Percentiles rank a stretch among this genome's conserved stretches.
These are phyloP conservation scores for Zosterops lateralis DNA, from an alignment of 2,113 vertebrate species.

Conservation along the genomic window DNA sequence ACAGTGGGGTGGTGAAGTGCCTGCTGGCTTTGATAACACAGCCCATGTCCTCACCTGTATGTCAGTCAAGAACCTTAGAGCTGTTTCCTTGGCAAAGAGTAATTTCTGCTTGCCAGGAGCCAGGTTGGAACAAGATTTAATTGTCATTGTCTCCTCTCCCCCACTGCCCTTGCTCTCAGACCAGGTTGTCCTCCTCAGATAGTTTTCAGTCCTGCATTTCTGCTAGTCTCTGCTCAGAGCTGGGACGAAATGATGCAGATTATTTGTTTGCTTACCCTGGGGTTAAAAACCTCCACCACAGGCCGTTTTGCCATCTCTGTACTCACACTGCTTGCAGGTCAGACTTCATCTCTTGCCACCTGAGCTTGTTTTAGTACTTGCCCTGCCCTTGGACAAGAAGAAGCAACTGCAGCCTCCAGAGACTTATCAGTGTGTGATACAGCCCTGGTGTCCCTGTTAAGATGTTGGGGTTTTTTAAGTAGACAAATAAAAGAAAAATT, in stretches of 20 bases:
- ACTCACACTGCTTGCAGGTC: not conserved
- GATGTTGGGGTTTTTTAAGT: not conserved
- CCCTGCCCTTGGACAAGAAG: not conserved
- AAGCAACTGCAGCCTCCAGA: not conserved
- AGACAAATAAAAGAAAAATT: not conserved
- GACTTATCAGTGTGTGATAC: not conserved
- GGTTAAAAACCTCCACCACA: accelerated
- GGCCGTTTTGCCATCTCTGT: accelerated
- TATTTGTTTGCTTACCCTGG: not conserved
- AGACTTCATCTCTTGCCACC: not conserved
- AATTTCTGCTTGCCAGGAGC: not conserved
- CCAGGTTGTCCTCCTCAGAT: not conserved
- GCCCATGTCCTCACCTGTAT: not conserved
- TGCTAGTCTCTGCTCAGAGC: not conserved
- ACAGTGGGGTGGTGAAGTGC: not conserved
- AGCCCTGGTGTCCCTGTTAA: not conserved
- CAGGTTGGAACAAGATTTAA: not conserved
- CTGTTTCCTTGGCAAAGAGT: not conserved
- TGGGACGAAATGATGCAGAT: not conserved
- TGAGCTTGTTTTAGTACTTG: not conserved
- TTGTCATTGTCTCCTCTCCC: not conserved
- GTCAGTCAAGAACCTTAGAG: not conserved
- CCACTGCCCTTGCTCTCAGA: not conserved
- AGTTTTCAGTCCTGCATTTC: not conserved
- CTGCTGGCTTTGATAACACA: not conserved